These are phyloP conservation scores for Maniola hyperantus DNA, from an alignment of 2,888 invertebrate species.

Conservation along the genomic window DNA sequence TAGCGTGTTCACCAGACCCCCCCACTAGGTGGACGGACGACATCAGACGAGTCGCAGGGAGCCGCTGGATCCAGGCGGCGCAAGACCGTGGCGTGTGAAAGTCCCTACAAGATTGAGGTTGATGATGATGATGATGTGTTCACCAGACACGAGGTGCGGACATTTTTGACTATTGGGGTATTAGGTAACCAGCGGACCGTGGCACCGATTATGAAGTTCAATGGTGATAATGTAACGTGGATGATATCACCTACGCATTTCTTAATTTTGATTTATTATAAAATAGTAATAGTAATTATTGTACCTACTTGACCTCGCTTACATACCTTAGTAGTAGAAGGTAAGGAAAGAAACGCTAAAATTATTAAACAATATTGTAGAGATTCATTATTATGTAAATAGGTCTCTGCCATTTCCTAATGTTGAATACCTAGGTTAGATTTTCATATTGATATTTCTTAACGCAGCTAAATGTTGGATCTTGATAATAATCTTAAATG, in stretches of 20 bases:
- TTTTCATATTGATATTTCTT: background rate
- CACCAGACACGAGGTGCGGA: slow-evolving; percentile 13
- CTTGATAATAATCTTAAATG: background rate
- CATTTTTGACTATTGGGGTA: slow-evolving; percentile 8
- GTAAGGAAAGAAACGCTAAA: background rate
- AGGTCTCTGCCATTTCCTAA: background rate
- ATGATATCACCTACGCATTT: slow-evolving; percentile 11
- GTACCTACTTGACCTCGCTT: background rate
- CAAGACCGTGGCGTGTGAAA: too few relatives aligned
- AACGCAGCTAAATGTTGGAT: background rate
- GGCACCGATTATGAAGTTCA: slow-evolving; percentile 44
- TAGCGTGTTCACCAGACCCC: slow-evolving; percentile 4
- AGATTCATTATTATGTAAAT: background rate
- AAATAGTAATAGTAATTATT: background rate
- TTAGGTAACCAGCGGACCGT: slow-evolving; percentile 39
- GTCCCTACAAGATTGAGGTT: too few relatives aligned
- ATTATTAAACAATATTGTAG: background rate
- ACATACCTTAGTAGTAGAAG: background rate
- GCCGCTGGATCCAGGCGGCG: too few relatives aligned
- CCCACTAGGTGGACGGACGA: too few relatives aligned
- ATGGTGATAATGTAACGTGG: slow-evolving; percentile 29
- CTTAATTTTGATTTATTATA: slow-evolving; percentile 3
- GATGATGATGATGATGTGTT: too few relatives aligned
- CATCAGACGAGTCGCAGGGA: too few relatives aligned
- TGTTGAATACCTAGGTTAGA: background rate